Evolutionary conservation across 2,888 invertebrate genomes (phyloP).

Genomic region (Belgica antarctica): DNA sequence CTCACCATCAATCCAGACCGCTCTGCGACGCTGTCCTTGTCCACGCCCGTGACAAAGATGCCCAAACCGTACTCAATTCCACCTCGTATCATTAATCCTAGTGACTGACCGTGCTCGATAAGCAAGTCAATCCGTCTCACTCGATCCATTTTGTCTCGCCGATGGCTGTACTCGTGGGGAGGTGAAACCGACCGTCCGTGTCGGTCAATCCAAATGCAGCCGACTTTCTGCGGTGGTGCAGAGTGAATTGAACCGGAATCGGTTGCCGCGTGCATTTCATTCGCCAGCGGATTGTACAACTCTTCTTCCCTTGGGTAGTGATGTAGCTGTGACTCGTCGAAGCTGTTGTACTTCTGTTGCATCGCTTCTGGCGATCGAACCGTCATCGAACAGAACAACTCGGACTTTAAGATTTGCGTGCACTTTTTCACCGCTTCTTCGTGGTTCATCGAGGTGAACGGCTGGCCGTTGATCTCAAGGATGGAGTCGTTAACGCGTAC

Average conservation of each 20-base stretch:
- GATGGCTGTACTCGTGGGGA: conserved; percentile 36
- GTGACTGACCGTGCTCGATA: conserved; percentile 41
- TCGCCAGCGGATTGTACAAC: not conserved
- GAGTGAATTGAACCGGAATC: conserved; percentile 36
- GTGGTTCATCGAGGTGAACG: conserved; percentile 35
- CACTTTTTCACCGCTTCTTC: conserved; percentile 41
- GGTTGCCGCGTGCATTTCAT: not conserved
- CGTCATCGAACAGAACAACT: conserved; percentile 38
- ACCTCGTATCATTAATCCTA: conserved; percentile 42
- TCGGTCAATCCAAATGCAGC: conserved; percentile 40
- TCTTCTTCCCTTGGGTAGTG: conserved; percentile 34
- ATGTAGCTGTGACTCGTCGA: conserved; percentile 37
- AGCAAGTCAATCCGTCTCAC: conserved; percentile 37
- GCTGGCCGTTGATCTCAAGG: conserved; percentile 35
- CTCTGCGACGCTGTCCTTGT: conserved; percentile 42
- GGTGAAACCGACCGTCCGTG: conserved; percentile 39
- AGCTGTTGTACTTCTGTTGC: conserved; percentile 35
- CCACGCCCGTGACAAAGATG: conserved; percentile 39
- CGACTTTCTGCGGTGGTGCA: conserved; percentile 34
- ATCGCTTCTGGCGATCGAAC: conserved; percentile 29
- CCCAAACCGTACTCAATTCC: conserved; percentile 43
- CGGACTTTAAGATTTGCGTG: conserved; percentile 36
- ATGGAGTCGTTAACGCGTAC: conserved; percentile 33
- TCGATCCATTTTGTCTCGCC: conserved; percentile 33
- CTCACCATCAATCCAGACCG: conserved; percentile 39